Evolutionary conservation across 2,888 invertebrate species (phyloP).

Genomic region (Cosmorhoe ocellata): DNA sequence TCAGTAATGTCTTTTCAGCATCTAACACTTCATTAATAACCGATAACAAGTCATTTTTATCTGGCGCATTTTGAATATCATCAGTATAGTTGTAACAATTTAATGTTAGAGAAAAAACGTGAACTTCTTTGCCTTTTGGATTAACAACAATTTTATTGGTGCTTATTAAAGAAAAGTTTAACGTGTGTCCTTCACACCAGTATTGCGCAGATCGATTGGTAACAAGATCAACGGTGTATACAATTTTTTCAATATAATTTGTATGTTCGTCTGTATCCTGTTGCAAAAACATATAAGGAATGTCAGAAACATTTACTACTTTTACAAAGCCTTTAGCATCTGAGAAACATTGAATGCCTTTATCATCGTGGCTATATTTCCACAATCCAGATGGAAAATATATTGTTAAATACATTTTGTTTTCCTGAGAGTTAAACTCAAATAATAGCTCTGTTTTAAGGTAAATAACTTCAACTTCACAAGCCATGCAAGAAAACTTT

Average conservation of each 20-base stretch:
- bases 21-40: slow-evolving; percentile 52
- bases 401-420: slow-evolving; percentile 72
- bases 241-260: slow-evolving; percentile 54
- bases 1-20: slow-evolving; percentile 74
- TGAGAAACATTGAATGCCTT: slow-evolving; percentile 83
- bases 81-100: slow-evolving; percentile 42
- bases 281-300: slow-evolving; percentile 45
- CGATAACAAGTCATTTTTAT: slow-evolving; percentile 40
- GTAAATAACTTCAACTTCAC: slow-evolving; percentile 56
- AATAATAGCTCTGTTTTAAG: slow-evolving; percentile 59
- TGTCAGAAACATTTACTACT: slow-evolving; percentile 66
- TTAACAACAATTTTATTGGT: slow-evolving; percentile 79
- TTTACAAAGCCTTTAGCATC: slow-evolving; percentile 79
- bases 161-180: slow-evolving; percentile 70
- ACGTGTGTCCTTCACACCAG: slow-evolving; percentile 85
- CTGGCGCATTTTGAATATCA: slow-evolving; percentile 41
- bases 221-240: slow-evolving; percentile 78
- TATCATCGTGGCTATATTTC: slow-evolving; percentile 67
- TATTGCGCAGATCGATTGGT: slow-evolving; percentile 82
- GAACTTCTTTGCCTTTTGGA: slow-evolving; percentile 58
- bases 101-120: slow-evolving; percentile 66
- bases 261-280: slow-evolving; percentile 15
- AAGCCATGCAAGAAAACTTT: slow-evolving; percentile 64
- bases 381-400: slow-evolving; percentile 81
- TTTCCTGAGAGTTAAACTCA: slow-evolving; percentile 54